Evolutionary conservation across 2,888 invertebrate genomes (phyloP), one percentile per base, ranked within the genome.

Genomic region (Mongoloraphidia duomilia): DNA sequence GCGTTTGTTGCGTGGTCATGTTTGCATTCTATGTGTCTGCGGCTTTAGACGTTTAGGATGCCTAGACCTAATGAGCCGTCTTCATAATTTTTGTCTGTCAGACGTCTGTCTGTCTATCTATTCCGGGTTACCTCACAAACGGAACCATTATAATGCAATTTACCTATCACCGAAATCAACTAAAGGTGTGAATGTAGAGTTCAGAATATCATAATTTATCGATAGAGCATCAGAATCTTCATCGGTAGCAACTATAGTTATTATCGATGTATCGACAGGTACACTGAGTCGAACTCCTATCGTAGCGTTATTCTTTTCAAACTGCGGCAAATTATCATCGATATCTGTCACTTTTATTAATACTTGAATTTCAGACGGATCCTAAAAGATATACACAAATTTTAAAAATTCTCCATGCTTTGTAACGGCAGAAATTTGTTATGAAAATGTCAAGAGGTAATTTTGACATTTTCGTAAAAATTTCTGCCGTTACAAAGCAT

Each of bases 211-310:
- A 52, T 84, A 82, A n/a, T 69, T 63, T 9, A 86, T 77, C 1
- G 79, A 76, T 2, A 71, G 60, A 0, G 85, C 78, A 47, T 79
- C 78, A 0, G 80, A 74, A 58, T 87, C 87, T 1, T 70, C 69
- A 59, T 87, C 87, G 3, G 61, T 67, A 0, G 86, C 86, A 33
- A 75, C 75, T 3, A 86, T 63, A 1, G 77, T 79, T 0, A 80
- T 75, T 34, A 87, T 72, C 12, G 78, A 71, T 0, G 84, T 83
- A 53, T 85, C 84, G 33, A 84, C 73, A 1, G 84, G 82, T 0
- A 84, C 81, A 60, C 84, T 85, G 1, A 84, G 69, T 40, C 84
- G 72, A 0, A 87, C 84, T 2, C 86, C 85, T 8, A 85, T 67
- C 0, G 84, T 82, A 52, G 79, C 65, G 41, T 75, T 73, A 53